Conservation (phyloP, 2,888 invertebrate species). For the Tyria jacobaeae region DNA sequence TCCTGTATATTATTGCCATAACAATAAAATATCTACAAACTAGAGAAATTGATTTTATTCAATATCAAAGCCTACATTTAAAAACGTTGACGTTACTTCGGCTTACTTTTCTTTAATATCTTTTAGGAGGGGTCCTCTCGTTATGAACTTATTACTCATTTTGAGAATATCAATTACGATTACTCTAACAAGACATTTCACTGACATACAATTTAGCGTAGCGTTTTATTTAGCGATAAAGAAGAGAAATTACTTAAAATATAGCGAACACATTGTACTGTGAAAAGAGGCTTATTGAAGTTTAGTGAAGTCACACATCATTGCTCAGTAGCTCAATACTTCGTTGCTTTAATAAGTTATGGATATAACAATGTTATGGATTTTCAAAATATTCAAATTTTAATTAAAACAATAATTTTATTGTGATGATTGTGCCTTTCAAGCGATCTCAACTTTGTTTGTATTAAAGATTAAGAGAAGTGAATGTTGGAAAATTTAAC, state of each 20-base stretch:
- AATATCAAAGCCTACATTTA: constrained; percentile 41
- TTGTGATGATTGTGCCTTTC: neutral
- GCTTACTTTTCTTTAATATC: neutral
- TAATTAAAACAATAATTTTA: neutral
- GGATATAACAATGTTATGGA: neutral
- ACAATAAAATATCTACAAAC: constrained; percentile 37
- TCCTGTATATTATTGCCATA: constrained; percentile 54
- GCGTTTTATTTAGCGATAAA: constrained; percentile 48
- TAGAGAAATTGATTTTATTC: constrained; percentile 51
- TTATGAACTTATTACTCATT: constrained; percentile 31
- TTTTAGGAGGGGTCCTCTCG: neutral
- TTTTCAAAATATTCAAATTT: neutral
- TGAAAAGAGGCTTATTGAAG: constrained; percentile 47
- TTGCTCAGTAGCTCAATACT: constrained; percentile 21
- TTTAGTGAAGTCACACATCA: constrained; percentile 36
- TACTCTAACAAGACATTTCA: constrained; percentile 29
- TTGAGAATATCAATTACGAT: constrained; percentile 34
- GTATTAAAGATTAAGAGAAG: neutral
- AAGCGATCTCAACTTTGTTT: neutral
- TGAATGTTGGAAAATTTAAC: neutral
- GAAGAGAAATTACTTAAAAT: constrained; percentile 52
- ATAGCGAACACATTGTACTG: constrained; percentile 56
- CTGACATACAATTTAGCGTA: constrained; percentile 36
- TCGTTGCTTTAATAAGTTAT: constrained; percentile 42
- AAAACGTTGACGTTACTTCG: constrained; percentile 4